Evolutionary conservation across 2,113 vertebrate species (phyloP).

Genomic region (Hystrix brachyura): DNA sequence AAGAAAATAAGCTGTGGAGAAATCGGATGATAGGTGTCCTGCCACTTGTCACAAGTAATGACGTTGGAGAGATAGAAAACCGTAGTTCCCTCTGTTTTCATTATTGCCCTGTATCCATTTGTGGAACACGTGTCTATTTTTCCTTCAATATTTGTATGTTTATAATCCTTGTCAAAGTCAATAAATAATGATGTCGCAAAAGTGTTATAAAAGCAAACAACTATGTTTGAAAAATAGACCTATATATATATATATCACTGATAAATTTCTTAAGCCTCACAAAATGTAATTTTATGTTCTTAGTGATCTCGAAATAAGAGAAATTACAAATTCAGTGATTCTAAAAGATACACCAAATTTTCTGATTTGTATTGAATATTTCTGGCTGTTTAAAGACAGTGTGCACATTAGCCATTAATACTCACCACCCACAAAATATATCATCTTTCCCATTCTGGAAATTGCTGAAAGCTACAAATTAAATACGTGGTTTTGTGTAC

Average conservation of each 20-base stretch:
- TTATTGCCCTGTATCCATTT: neutral
- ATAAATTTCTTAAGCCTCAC: neutral
- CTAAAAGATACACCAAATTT: neutral
- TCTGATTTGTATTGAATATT: neutral
- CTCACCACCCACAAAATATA: neutral
- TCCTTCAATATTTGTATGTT: neutral
- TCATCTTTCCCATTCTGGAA: neutral
- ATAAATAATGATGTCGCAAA: neutral
- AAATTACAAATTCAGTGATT: neutral
- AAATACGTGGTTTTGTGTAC: neutral
- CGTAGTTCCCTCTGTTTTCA: neutral
- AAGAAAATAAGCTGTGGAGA: neutral
- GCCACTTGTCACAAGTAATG: neutral
- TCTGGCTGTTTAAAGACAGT: neutral
- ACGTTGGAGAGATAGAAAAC: neutral
- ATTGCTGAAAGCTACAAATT: conserved; percentile 38
- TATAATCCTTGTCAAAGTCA: conserved; percentile 32
- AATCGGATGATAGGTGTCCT: neutral
- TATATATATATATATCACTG: conserved; percentile 9
- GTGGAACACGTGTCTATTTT: neutral
- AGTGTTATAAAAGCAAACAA: neutral
- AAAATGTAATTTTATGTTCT: neutral
- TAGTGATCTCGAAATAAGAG: conserved; percentile 33
- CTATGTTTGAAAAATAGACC: neutral
- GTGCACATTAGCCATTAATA: conserved; percentile 43